Conservation (phyloP, 2,797 vertebrate species). For the Sylvia borin region DNA sequence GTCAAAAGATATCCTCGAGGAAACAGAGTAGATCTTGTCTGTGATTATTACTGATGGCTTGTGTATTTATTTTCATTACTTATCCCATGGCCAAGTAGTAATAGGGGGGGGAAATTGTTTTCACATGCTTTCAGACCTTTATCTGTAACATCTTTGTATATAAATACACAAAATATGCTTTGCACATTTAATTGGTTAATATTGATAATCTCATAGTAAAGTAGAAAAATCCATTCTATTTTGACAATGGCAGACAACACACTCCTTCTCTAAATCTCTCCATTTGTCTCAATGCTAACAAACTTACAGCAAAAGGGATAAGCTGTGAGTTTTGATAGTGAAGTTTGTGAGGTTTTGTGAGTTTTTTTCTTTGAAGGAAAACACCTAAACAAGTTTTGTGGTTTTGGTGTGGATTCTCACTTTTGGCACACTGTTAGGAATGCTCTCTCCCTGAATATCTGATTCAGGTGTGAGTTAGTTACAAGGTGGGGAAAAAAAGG, state of each 20-base stretch:
- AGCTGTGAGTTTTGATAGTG: neutral
- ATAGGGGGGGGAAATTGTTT: fast-evolving
- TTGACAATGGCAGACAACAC: neutral
- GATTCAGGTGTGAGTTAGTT: neutral
- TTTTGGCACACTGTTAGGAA: neutral
- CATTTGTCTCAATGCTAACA: neutral
- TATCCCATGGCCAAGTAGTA: neutral
- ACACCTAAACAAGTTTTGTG: neutral
- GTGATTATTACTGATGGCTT: neutral
- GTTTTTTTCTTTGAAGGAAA: neutral
- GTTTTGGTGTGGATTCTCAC: neutral
- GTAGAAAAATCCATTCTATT: neutral
- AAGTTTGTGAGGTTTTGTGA: no score
- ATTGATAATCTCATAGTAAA: neutral
- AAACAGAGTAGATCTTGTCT: neutral
- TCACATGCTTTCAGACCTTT: neutral
- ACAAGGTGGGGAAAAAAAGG: fast-evolving
- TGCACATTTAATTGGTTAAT: neutral
- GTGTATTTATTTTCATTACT: slow-evolving; percentile 1
- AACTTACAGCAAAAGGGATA: neutral
- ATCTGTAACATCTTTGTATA: neutral
- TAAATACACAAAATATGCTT: neutral
- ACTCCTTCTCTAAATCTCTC: neutral
- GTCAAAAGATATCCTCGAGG: neutral
- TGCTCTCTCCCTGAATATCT: neutral